These are phyloP conservation scores for Chiroxiphia lanceolata DNA, from an alignment of 2,797 vertebrate species.

Conservation along the genomic window DNA sequence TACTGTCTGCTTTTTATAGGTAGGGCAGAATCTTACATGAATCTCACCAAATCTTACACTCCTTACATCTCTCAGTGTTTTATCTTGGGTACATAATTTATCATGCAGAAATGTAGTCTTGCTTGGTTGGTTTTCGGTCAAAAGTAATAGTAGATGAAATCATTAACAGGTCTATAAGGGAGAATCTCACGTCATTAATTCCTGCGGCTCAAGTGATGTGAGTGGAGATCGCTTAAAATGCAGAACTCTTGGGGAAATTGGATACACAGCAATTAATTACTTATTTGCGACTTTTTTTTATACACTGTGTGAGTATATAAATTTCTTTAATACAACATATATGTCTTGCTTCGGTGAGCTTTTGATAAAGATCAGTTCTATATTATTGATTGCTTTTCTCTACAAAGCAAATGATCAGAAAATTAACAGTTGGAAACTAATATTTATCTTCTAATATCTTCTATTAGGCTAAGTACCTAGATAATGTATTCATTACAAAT, in stretches of 20 bases:
- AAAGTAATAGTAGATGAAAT: not conserved
- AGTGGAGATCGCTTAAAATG: not conserved
- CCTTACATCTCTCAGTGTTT: not conserved
- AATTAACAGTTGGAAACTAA: not conserved
- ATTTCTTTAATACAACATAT: not conserved
- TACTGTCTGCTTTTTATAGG: not conserved
- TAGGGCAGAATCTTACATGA: not conserved
- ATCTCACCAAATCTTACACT: not conserved
- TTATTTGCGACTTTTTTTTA: not conserved
- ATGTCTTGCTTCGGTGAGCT: not conserved
- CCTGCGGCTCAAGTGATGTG: not conserved
- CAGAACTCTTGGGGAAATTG: not conserved
- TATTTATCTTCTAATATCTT: not conserved
- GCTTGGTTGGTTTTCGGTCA: not conserved
- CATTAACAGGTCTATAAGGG: not conserved
- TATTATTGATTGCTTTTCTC: not conserved
- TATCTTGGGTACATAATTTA: not conserved
- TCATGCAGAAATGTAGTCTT: not conserved
- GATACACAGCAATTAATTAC: not conserved
- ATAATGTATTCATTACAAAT: not conserved
- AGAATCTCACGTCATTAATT: not conserved
- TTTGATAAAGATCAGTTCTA: not conserved
- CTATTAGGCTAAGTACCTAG: not conserved
- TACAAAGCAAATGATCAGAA: not conserved
- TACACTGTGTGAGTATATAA: not conserved